Conservation (phyloP, 2,113 vertebrate species). For the Craseonycteris thonglongyai region DNA sequence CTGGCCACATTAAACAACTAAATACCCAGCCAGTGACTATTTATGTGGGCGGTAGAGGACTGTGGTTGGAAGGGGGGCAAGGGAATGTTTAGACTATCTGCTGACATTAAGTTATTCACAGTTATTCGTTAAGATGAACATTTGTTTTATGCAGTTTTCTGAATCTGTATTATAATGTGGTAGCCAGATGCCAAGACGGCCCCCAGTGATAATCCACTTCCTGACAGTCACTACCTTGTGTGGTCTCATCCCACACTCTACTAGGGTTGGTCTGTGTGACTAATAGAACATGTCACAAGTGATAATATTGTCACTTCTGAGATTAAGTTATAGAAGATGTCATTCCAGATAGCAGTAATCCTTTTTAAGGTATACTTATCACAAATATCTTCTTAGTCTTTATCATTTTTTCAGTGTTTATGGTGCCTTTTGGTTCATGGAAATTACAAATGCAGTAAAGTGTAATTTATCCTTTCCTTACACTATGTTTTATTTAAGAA, state of each 20-base stretch:
- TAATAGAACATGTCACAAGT: not conserved
- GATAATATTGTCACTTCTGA: not conserved
- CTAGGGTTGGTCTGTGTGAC: not conserved
- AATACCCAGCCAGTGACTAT: not conserved
- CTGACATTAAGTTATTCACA: not conserved
- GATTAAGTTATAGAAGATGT: not conserved
- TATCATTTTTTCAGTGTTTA: not conserved
- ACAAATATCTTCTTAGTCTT: not conserved
- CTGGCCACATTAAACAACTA: not conserved
- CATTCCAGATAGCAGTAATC: not conserved
- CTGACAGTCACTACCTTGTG: not conserved
- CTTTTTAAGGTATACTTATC: not conserved
- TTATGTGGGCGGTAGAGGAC: not conserved
- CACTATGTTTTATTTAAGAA: not conserved
- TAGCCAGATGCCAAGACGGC: not conserved
- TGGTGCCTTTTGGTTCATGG: not conserved
- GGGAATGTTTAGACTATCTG: not conserved
- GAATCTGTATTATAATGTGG: not conserved
- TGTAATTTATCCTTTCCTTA: not conserved
- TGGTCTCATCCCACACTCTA: not conserved
- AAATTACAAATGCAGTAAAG: not conserved
- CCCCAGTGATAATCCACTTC: not conserved
- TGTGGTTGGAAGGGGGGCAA: not conserved
- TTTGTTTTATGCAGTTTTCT: not conserved
- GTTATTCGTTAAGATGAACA: not conserved